Conservation (phyloP, 2,888 invertebrate genomes). For the Lithosia quadra region DNA sequence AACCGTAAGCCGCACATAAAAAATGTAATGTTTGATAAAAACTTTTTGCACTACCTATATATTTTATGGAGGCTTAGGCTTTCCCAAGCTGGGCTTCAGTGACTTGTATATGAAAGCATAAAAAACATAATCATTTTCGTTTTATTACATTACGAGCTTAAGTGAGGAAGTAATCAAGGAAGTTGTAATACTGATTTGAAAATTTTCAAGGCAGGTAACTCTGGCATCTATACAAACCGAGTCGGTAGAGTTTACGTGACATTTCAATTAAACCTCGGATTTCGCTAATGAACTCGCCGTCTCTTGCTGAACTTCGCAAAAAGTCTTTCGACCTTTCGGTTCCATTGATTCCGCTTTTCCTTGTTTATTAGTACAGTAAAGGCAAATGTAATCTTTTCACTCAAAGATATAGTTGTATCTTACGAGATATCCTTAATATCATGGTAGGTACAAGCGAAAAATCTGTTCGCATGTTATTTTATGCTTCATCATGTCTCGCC, state of each 20-base stretch:
- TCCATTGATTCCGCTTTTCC: conserved; percentile 61
- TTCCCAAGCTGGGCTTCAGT: conserved; percentile 22
- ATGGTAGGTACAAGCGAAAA: not conserved
- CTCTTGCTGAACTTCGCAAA: conserved; percentile 64
- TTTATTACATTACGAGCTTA: conserved; percentile 39
- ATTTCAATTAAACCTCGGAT: conserved; percentile 75
- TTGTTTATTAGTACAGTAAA: conserved; percentile 19
- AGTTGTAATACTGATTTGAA: conserved; percentile 49
- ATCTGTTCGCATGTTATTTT: conserved; percentile 22
- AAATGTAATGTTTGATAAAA: conserved; percentile 17
- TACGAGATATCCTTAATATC: conserved; percentile 3
- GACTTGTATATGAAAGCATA: conserved; percentile 29
- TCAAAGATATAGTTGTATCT: not conserved
- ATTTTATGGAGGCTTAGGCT: conserved; percentile 27
- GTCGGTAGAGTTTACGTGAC: conserved; percentile 64
- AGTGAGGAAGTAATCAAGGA: conserved; percentile 48
- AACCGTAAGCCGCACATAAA: conserved; percentile 13
- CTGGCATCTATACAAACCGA: conserved; percentile 51
- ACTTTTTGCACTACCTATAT: conserved; percentile 21
- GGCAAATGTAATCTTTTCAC: not conserved
- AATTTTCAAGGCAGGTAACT: conserved; percentile 49
- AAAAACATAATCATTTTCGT: conserved; percentile 39
- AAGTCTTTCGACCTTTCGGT: conserved; percentile 61
- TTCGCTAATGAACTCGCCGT: conserved; percentile 69
- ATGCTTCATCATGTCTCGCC: conserved; percentile 31